A percentile compares a stretch with the other conserved stretches of the same genome.
Conservation (phyloP, 1,140 invertebrate species). For the Dufourea novaeangliae region DNA sequence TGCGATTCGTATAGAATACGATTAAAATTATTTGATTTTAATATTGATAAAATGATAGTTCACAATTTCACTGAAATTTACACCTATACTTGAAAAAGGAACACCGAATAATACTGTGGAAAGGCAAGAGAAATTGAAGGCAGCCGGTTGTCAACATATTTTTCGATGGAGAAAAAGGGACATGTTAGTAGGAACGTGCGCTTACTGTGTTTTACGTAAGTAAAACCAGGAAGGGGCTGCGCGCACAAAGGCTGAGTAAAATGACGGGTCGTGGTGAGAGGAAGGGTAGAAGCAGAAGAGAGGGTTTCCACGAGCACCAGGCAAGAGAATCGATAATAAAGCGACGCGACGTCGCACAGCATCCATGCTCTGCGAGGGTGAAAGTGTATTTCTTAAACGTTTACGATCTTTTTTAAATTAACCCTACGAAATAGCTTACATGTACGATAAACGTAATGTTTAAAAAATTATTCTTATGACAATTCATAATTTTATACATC, state of each 20-base stretch:
- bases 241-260: conserved; percentile 56
- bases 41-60: neutral
- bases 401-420: conserved; percentile 16
- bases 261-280: conserved; percentile 32
- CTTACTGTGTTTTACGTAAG: conserved; percentile 30
- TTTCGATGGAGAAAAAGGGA: neutral
- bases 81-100: too few relatives aligned
- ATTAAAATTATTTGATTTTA: neutral
- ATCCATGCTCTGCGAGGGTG: conserved; percentile 62
- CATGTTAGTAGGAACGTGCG: neutral
- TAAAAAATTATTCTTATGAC: too few relatives aligned
- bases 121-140: neutral
- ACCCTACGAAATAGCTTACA: neutral
- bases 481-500: too few relatives aligned
- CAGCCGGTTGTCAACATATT: conserved; percentile 3
- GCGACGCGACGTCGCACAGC: conserved; percentile 74
- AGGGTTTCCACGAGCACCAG: conserved; percentile 58
- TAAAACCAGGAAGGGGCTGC: conserved; percentile 55
- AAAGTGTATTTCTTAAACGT: conserved; percentile 28
- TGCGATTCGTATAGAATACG: too few relatives aligned
- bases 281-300: conserved; percentile 34
- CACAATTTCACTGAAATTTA: neutral
- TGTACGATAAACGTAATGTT: too few relatives aligned
- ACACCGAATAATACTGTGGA: too few relatives aligned
- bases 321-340: conserved; percentile 77